Evolutionary conservation across 2,797 vertebrate species (phyloP), one percentile per base, ranked within the genome.

Genomic region (Manis javanica): DNA sequence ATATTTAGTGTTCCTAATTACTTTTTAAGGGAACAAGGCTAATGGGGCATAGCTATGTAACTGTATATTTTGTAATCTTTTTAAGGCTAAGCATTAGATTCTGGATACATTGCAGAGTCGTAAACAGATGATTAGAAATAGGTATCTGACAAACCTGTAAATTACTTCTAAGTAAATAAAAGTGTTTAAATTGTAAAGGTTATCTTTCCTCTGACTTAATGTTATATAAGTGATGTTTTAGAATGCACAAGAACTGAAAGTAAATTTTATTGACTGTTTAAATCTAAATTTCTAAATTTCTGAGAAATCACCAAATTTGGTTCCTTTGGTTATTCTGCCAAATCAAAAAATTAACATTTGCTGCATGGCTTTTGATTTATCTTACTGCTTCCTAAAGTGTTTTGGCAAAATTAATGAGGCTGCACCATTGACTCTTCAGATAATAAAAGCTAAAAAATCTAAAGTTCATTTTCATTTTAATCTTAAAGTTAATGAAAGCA

Each of bases 381-480:
- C 42, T 81, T 75, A 72, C 37, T 71, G 55, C 18, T 92, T 75
- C 39, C 49, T 84, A 84, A 87, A 91, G 92, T 72, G 4, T 90
- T 90, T 92, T 12, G 64, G 29, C 19, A 94, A 90, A 93, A 77
- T 64, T 94, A 89, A 79, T 85, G 82, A 81, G 46, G 8, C 37
- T 94, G 34, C 57, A 31, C 55, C 19, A 51, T 42, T 46, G 10
- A 75, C 37, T 94, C n/a, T 93, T 95, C 29, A 89, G 0, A 72
- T 95, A 89, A 6, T 82, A 34, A 89, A 82, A 90, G 19, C 42
- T 10, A 79, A 66, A 88, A 79, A 85, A 72, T 66, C 57, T 78
- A 59, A 81, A 21, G 37, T 21, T 86, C 81, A 78, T 51, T 96
- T 91, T 91, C 81, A 78, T 51, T 96, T 91, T 90, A 82, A 90